Evolutionary conservation across 2,888 invertebrate genomes (phyloP).

Genomic region (Dicycla oo): DNA sequence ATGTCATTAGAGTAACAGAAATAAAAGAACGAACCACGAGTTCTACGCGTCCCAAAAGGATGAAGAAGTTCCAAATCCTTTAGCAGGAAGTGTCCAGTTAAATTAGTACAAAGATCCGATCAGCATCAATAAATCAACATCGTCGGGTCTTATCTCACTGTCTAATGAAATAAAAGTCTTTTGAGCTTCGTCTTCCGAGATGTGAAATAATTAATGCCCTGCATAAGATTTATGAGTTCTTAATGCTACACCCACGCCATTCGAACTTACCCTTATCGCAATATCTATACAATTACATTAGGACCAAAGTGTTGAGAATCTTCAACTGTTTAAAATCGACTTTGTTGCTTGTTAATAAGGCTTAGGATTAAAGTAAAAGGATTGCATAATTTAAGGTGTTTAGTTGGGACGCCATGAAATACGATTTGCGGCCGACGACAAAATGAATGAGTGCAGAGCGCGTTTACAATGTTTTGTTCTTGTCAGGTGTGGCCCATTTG

Average conservation of each 20-base stretch:
- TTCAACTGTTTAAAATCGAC: slow-evolving; percentile 38
- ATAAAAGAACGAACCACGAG: slow-evolving; percentile 42
- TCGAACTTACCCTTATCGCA: slow-evolving; percentile 72
- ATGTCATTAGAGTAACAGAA: slow-evolving; percentile 42
- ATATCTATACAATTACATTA: slow-evolving; percentile 72
- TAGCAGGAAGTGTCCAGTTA: slow-evolving; percentile 71
- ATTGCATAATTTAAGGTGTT: slow-evolving; percentile 65
- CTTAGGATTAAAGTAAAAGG: slow-evolving; percentile 23
- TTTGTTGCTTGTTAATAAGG: slow-evolving; percentile 57
- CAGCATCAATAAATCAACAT: slow-evolving; percentile 82
- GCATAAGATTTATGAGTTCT: slow-evolving; percentile 83
- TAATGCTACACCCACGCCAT: slow-evolving; percentile 85
- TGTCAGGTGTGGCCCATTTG: slow-evolving; percentile 69
- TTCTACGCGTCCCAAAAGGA: slow-evolving; percentile 34
- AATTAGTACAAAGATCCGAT: slow-evolving; percentile 75
- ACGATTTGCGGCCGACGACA: slow-evolving; percentile 74
- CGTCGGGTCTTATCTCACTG: slow-evolving; percentile 76
- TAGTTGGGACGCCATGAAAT: slow-evolving; percentile 70
- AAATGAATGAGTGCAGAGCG: slow-evolving; percentile 78
- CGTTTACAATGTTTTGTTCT: slow-evolving; percentile 72
- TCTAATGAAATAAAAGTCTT: slow-evolving; percentile 85
- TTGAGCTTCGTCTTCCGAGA: slow-evolving; percentile 72
- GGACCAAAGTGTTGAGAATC: slow-evolving; percentile 49
- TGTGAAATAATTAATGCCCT: slow-evolving; percentile 82
- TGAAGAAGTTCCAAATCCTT: slow-evolving; percentile 38